Percentiles rank a stretch among this genome's conserved stretches.
phyloP scores from a whole-genome alignment of 2,888 invertebrate genomes.

The Conistra vaccinii region DNA sequence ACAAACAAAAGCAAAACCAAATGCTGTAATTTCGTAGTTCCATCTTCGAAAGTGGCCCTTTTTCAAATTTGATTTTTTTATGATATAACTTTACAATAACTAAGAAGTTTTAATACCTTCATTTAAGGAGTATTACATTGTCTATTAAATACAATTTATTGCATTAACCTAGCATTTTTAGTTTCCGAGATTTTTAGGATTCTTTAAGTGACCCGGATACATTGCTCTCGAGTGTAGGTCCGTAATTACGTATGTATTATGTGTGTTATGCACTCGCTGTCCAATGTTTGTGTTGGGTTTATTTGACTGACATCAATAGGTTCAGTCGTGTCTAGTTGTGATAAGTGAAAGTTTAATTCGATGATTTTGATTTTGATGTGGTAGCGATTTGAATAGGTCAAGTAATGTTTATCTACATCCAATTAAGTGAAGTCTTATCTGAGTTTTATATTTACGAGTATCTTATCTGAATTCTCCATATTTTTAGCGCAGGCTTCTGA shows the following conservation, averaged over 20 bases:
- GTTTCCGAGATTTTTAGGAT: too few species aligned
- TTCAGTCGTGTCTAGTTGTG: slow-evolving; percentile 31
- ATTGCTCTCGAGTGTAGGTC: too few species aligned
- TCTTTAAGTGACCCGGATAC: too few species aligned
- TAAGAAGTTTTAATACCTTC: too few species aligned
- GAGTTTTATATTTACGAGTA: background rate
- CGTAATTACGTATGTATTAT: slow-evolving; percentile 51
- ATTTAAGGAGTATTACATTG: too few species aligned
- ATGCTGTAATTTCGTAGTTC: too few species aligned
- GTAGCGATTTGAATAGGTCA: slow-evolving; percentile 18
- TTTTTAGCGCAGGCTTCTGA: background rate
- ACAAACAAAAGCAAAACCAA: too few species aligned
- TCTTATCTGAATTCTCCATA: background rate
- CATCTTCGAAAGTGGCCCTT: too few species aligned
- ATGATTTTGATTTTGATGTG: slow-evolving; percentile 12
- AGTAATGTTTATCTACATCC: background rate
- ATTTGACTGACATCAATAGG: slow-evolving; percentile 60
- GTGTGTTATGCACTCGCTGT: slow-evolving; percentile 47
- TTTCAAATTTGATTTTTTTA: too few species aligned
- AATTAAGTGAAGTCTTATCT: background rate
- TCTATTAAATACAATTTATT: too few species aligned
- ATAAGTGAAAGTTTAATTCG: slow-evolving; percentile 50
- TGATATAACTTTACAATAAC: too few species aligned
- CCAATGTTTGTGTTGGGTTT: slow-evolving; percentile 45
- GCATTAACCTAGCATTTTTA: too few species aligned